Evolutionary conservation across 2,113 vertebrate genomes (phyloP).

Genomic region (Calyptommatus sinebrachiatus): DNA sequence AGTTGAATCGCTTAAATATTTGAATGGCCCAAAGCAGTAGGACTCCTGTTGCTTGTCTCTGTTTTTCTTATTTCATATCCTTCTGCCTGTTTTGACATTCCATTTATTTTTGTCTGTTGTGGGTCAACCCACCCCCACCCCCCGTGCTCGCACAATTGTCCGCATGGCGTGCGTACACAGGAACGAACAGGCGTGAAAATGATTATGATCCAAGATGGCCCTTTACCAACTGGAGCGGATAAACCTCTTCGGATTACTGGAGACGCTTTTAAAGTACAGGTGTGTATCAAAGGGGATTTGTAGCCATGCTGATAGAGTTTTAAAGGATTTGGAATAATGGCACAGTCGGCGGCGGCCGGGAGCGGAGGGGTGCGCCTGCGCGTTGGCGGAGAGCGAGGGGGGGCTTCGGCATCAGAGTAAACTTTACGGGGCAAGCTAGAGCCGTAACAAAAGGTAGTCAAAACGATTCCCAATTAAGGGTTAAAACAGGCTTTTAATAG

Average conservation of each 20-base stretch:
- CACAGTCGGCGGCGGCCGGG: not conserved
- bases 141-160: not conserved
- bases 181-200: conserved; percentile 98
- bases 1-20: not conserved
- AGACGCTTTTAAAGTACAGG: conserved; percentile 98
- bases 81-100: not conserved
- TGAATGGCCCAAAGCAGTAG: not conserved
- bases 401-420: too few relatives aligned
- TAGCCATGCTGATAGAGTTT: not conserved
- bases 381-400: not conserved
- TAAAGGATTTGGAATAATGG: conserved; percentile 16
- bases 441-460: too few relatives aligned
- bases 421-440: too few relatives aligned
- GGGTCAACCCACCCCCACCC: not conserved
- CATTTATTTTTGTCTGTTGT: conserved; percentile 5
- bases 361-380: not conserved
- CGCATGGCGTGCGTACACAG: conserved; percentile 68
- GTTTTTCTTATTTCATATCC: conserved; percentile 34
- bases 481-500: too few relatives aligned
- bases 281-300: conserved; percentile 55
- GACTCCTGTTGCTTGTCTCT: not conserved
- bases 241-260: conserved; percentile 97
- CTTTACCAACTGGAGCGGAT: conserved; percentile 93
- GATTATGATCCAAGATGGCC: conserved; percentile 99
- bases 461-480: too few relatives aligned